phyloP scores from a whole-genome alignment of 1,140 invertebrate genomes.

The Caerostris darwini region DNA sequence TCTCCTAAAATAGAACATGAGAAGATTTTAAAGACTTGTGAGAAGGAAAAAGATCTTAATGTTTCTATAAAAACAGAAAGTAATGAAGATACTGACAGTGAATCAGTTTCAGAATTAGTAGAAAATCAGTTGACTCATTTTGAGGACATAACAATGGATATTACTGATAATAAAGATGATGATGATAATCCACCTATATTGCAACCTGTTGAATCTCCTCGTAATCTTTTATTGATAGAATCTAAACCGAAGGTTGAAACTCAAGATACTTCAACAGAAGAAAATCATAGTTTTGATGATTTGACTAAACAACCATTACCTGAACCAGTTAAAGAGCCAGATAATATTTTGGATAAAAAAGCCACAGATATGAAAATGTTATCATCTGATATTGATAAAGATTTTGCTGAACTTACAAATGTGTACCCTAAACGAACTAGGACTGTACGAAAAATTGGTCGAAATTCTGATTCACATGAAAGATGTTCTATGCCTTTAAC shows the following conservation, averaged over 20 bases:
- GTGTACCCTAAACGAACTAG: background rate
- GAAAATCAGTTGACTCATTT: conserved; percentile 73
- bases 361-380: background rate
- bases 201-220: conserved; percentile 66
- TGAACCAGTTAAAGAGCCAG: background rate
- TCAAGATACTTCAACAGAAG: background rate
- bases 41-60: background rate
- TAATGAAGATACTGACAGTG: conserved; percentile 68
- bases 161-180: conserved; percentile 71
- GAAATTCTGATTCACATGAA: conserved; percentile 13
- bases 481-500: background rate
- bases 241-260: conserved; percentile 50
- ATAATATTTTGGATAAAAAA: background rate
- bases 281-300: background rate
- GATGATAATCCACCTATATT: conserved; percentile 73
- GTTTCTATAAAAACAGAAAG: background rate
- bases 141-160: conserved; percentile 76
- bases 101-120: conserved; percentile 44
- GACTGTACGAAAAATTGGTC: background rate
- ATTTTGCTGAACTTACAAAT: conserved; percentile 55
- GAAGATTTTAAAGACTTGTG: conserved; percentile 2
- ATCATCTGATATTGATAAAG: conserved; percentile 54
- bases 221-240: conserved; percentile 36
- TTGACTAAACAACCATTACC: background rate
- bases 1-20: conserved; percentile 49